Evolutionary conservation across 2,797 vertebrate genomes (phyloP), one percentile per base, ranked within the genome.

Genomic region (Morus bassanus): DNA sequence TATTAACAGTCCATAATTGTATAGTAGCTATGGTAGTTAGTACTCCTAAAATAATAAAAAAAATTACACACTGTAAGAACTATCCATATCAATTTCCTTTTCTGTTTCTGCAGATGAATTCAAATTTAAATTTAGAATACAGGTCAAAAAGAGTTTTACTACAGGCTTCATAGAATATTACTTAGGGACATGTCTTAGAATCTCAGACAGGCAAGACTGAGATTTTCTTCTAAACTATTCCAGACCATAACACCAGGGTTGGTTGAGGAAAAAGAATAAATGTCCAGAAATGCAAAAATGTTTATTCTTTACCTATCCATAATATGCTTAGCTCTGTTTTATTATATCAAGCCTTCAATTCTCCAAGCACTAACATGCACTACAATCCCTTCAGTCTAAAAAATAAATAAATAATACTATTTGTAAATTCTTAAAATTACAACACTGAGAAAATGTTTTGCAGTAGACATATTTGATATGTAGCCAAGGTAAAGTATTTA

Each of bases 351-450:
- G 41, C 21, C 35, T 85, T 76, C 64, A 50, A 1, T 84, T 95
- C 46, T 90, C 21, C 7, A 83, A 91, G 21, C 31, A 73, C 22
- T 88, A 84, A 92, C 64, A 93, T 69, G 7, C 6, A 67, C 68
- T 95, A 70, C 46, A 90, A 92, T 6, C 2, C 6, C 45, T 77
- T 68, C 50, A 53, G 67, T 91, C 82, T 25, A 82, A 95, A 91
- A 81, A 94, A 84, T 27, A 79, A 83, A 91, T 30, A 72, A 75
- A 46, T 72, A 96, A 95, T 74, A 18, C 24, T 60, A 27, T 67
- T 89, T 70, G 8, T 91, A 96, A 96, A 96, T 84, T 46, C 43
- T 97, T 95, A 93, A 93, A 96, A 88, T 92, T 96, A 39, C 51
- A 86, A 25, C 15, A n/a, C 24, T 54, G 65, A 78, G 90, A 80